A percentile compares a stretch with the other conserved stretches of the same genome.
phyloP scores from a whole-genome alignment of 2,888 invertebrate genomes.

The Beris chalybata region DNA sequence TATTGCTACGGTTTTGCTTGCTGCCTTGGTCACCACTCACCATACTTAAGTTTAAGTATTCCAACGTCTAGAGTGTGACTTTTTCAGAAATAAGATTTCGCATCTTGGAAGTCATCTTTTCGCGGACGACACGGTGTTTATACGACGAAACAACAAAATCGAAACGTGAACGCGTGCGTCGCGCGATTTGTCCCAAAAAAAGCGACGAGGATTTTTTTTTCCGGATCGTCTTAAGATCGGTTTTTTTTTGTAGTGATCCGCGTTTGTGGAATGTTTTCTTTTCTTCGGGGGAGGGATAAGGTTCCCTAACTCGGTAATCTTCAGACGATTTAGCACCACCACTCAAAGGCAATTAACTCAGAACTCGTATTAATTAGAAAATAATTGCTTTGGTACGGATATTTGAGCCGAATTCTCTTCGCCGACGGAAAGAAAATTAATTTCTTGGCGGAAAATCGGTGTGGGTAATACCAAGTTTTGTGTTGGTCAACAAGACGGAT shows the following conservation, averaged over 20 bases:
- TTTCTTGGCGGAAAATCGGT: too few relatives aligned
- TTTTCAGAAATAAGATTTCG: conserved; percentile 19
- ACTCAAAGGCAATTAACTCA: conserved; percentile 26
- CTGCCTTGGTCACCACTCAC: conserved; percentile 26
- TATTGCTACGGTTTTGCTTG: neutral
- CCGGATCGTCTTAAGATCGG: too few relatives aligned
- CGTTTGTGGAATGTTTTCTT: conserved; percentile 12
- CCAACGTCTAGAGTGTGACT: conserved; percentile 14
- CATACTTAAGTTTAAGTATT: conserved; percentile 25
- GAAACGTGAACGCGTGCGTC: conserved; percentile 29
- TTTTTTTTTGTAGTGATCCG: neutral
- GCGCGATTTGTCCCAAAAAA: neutral
- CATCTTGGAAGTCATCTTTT: conserved; percentile 23
- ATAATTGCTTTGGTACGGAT: conserved; percentile 19
- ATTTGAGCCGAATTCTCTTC: too few relatives aligned
- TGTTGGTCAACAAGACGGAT: conserved; percentile 15
- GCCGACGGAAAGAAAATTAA: too few relatives aligned
- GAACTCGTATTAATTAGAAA: conserved; percentile 24
- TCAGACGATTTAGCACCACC: conserved; percentile 16
- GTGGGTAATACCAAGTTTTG: too few relatives aligned
- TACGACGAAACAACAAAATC: conserved; percentile 1
- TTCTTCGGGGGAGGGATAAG: neutral
- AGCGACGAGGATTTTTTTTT: too few relatives aligned
- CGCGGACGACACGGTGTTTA: neutral
- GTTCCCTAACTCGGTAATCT: conserved; percentile 2